Evolutionary conservation across 1,140 invertebrate genomes (phyloP), one percentile per base, ranked within the genome.

Genomic region (Diplogasteroides magnus): DNA sequence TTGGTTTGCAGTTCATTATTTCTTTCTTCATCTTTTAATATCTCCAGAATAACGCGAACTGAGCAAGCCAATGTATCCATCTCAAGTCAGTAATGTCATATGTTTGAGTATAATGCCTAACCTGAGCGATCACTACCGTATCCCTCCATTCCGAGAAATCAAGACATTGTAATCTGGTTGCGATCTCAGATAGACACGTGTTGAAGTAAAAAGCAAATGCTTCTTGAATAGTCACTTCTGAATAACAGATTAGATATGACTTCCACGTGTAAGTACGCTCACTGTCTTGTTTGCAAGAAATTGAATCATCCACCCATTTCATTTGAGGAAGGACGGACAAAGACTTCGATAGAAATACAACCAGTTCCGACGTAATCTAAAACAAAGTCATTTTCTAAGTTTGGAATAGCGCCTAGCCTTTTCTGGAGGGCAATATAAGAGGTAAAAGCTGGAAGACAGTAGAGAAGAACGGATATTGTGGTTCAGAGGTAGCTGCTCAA

Each of bases 191-290:
- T 0, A 83, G 69, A 23, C 72, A 67, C 6, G 81, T 83, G 60
- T 81, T 83, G 58, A 83, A 80, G 56, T 79, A 79, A 58, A 83
- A 83, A 2, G 73, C 68, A 58, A 83, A 83, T 59, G 78, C 75
- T 68, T 83, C 81, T 62, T 83, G 77, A 32, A 80, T 80, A 13
- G 81, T 73, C n/a, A 83, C 71, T 71, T 71, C 81, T 82, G 58
- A 29, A 77, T 64, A 37, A 15, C 31, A 70, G 23, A 71, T 71
- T 57, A 64, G 14, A 66, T 11, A 66, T 48, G 25, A 60, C 19
- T 26, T 19, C 19, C 57, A 25, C 14, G 37, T 31, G 13, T 11
- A 13, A 23, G 28, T 23, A 69, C 37, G 56, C 71, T 15, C 37
- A 80, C 74, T 75, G 55, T 83, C 79, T n/a, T 62, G 65, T 73